Conservation (phyloP, 1,140 invertebrate species). For the Melanaphis sacchari region DNA sequence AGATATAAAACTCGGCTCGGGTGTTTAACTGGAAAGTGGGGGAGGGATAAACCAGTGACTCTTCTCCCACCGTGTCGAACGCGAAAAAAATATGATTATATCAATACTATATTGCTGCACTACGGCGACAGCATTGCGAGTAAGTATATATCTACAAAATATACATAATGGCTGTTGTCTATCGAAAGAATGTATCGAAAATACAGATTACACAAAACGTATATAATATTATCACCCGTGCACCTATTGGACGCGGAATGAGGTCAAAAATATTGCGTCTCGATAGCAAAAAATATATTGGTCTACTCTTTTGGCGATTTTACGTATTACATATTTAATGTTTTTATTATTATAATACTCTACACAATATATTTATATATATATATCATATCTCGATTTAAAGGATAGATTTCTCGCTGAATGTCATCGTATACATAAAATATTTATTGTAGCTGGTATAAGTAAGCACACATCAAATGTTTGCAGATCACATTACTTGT, state of each 20-base stretch:
- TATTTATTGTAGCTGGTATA: neutral
- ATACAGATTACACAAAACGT: neutral
- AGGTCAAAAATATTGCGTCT: neutral
- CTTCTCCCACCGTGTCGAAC: neutral
- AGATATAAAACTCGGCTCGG: neutral
- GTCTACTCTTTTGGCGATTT: neutral
- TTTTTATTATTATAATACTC: neutral
- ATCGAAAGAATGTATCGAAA: neutral
- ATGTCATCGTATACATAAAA: neutral
- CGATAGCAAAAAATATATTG: neutral
- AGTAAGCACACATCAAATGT: neutral
- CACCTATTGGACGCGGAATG: neutral
- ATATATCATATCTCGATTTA: neutral
- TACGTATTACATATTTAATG: neutral
- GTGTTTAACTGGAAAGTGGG: neutral
- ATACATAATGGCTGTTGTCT: neutral
- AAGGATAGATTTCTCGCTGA: neutral
- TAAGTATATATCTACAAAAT: neutral
- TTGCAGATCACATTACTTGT: neutral
- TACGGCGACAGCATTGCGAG: neutral
- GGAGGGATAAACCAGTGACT: neutral
- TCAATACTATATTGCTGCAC: neutral
- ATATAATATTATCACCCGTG: neutral
- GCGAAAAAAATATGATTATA: neutral
- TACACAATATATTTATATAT: neutral